Evolutionary conservation across 2,797 vertebrate genomes (phyloP).

Genomic region (Protosalanx chinensis): DNA sequence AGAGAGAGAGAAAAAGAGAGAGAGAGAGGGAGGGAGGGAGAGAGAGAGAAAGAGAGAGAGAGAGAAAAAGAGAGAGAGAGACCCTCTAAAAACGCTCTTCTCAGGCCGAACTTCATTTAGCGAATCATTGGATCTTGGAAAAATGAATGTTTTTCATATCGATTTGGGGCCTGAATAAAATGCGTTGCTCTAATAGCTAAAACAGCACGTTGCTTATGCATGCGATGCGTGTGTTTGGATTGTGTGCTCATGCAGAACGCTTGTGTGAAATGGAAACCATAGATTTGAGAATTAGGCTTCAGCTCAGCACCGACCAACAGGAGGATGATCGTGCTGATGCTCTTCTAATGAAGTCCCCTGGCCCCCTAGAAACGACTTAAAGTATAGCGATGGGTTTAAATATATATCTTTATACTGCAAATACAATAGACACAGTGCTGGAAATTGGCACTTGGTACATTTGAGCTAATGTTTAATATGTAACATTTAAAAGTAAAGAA

Average conservation of each 20-base stretch:
- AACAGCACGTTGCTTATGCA: slow-evolving; percentile 5
- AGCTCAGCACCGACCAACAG: background rate
- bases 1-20: background rate
- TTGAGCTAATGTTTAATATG: background rate
- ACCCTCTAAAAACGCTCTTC: background rate
- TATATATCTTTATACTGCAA: background rate
- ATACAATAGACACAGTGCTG: too few species aligned
- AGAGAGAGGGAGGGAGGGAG: background rate
- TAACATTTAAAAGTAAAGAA: too few species aligned
- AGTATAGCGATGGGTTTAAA: background rate
- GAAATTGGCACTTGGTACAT: background rate
- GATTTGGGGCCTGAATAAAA: background rate
- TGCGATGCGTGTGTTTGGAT: background rate
- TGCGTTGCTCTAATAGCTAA: background rate
- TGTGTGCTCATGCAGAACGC: background rate
- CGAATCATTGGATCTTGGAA: slow-evolving; percentile 12
- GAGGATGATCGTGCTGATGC: background rate
- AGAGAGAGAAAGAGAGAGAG: background rate
- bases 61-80: background rate
- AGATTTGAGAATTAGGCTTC: background rate
- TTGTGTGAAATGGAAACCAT: background rate
- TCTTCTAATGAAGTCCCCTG: background rate
- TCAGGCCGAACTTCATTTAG: slow-evolving; percentile 6
- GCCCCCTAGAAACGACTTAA: background rate
- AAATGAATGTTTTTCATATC: slow-evolving; percentile 7